These are phyloP conservation scores for Flabesymbios commensalis DNA, from an alignment of 2,888 invertebrate genomes.

Conservation along the genomic window DNA sequence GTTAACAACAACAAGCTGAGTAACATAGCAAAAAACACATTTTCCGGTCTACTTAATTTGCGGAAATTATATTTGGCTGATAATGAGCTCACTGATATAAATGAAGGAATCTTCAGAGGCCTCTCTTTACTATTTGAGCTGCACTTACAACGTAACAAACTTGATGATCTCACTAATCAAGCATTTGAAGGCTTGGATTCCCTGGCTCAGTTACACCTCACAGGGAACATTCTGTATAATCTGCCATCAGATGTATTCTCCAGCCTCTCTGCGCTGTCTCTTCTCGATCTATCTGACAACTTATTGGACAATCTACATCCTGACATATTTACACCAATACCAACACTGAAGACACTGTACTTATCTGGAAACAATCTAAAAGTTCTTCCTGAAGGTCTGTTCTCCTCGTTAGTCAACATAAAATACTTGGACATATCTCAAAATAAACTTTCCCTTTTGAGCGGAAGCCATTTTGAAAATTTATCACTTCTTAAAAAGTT, in stretches of 20 bases:
- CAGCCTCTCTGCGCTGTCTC: background rate
- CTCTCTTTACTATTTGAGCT: constrained; percentile 4
- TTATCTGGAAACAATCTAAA: constrained; percentile 1
- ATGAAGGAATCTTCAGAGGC: background rate
- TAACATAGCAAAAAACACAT: background rate
- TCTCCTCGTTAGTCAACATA: background rate
- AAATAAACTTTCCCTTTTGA: background rate
- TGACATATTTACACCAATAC: background rate
- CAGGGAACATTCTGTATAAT: background rate
- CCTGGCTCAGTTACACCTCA: constrained; percentile 3
- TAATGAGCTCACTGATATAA: background rate
- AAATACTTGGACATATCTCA: background rate
- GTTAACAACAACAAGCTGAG: constrained; percentile 4
- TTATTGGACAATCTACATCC: background rate
- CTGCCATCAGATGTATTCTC: background rate
- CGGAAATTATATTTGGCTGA: constrained; percentile 4
- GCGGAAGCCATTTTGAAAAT: background rate
- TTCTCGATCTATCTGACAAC: constrained; percentile 12
- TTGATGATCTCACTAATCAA: background rate
- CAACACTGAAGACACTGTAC: background rate
- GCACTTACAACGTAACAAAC: background rate
- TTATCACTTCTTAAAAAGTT: background rate
- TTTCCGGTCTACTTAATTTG: background rate
- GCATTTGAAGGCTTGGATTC: background rate
- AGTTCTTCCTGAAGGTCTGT: background rate